Evolutionary conservation across 1,140 invertebrate genomes (phyloP).

Genomic region (Polyergus mexicanus): DNA sequence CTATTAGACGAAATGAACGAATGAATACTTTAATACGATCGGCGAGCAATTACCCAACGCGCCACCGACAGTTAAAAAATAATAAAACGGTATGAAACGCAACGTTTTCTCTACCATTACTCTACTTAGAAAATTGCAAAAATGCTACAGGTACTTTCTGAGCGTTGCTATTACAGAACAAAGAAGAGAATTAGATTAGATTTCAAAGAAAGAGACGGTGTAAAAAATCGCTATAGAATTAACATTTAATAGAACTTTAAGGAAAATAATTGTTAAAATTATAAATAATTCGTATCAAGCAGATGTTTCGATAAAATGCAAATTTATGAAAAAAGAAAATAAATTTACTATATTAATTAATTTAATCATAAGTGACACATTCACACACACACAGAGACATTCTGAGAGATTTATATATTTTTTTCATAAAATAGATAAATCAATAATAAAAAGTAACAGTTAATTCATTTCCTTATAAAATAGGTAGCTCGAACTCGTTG

Average conservation of each 20-base stretch:
- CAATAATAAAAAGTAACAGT: neutral
- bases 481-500: neutral
- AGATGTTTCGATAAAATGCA: neutral
- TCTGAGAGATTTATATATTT: neutral
- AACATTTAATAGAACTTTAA: neutral
- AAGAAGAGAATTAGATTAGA: neutral
- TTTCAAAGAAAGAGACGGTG: neutral
- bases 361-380: neutral
- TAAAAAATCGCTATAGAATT: too few species aligned
- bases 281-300: neutral
- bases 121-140: conserved; percentile 33
- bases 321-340: neutral
- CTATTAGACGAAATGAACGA: conserved; percentile 26
- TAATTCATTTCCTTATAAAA: conserved; percentile 8
- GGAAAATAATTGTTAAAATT: neutral
- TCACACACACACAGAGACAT: neutral
- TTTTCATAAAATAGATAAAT: neutral
- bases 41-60: conserved; percentile 6
- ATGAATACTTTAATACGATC: conserved; percentile 26
- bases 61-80: neutral
- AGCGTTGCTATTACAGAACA: too few species aligned
- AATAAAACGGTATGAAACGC: conserved; percentile 39
- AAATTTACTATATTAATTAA: neutral
- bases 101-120: neutral
- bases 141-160: neutral